Percentiles rank a stretch among this genome's conserved stretches.
Conservation (phyloP, 2,888 invertebrate genomes). For the Steromphala cineraria region DNA sequence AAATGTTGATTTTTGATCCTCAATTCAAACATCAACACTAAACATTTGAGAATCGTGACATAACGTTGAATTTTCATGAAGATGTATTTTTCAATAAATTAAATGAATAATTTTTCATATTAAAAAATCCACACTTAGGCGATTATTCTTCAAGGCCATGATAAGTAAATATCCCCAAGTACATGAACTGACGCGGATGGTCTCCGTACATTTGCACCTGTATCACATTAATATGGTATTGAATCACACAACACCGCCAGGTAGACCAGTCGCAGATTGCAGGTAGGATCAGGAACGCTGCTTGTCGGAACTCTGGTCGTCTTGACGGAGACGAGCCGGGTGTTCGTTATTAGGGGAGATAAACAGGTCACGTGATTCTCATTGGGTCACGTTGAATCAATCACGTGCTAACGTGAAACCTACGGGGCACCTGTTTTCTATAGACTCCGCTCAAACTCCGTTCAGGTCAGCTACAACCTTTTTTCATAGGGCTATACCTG, state of each 20-base stretch:
- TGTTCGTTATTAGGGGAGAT: neutral
- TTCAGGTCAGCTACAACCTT: neutral
- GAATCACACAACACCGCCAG: neutral
- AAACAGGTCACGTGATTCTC: constrained; percentile 4
- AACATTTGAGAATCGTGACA: too few species aligned
- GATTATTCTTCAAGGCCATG: too few species aligned
- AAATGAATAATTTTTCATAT: too few species aligned
- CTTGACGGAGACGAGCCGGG: neutral
- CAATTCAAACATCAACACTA: too few species aligned
- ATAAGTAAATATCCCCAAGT: too few species aligned
- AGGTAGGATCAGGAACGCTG: neutral
- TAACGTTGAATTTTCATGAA: too few species aligned
- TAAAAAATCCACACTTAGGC: too few species aligned
- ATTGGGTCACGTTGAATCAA: neutral
- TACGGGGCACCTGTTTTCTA: neutral
- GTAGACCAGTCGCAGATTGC: neutral
- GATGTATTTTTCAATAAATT: too few species aligned
- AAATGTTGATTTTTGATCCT: too few species aligned
- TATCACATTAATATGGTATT: too few species aligned
- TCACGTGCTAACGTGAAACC: neutral
- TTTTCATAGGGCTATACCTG: neutral
- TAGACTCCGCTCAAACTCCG: neutral
- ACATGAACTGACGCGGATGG: too few species aligned
- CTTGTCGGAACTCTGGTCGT: neutral
- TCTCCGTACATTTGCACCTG: too few species aligned